Conservation (phyloP, 2,888 invertebrate species). For the Linnaemya tessellans region DNA sequence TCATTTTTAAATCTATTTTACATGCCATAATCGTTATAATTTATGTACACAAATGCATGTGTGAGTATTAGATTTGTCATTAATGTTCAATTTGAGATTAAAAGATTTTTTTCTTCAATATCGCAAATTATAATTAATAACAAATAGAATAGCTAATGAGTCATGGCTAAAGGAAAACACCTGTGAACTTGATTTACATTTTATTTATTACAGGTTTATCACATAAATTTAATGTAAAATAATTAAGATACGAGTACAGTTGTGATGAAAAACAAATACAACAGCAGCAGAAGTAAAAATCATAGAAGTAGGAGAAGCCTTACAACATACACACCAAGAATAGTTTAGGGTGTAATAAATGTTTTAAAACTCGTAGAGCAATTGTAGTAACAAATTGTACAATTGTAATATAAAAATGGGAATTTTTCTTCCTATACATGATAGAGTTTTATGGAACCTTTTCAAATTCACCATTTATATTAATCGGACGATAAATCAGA, state of each 20-base stretch:
- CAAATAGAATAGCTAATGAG: constrained; percentile 42
- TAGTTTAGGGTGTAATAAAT: no score
- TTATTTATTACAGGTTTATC: constrained; percentile 5
- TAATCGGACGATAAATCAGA: no score
- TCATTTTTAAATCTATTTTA: not conserved
- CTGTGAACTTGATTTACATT: constrained; percentile 16
- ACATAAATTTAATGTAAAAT: not conserved
- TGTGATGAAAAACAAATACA: not conserved
- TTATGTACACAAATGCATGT: not conserved
- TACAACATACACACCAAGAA: no score
- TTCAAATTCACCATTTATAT: no score
- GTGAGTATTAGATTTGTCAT: not conserved
- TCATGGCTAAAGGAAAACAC: constrained; percentile 12
- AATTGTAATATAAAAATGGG: no score
- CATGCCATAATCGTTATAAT: not conserved
- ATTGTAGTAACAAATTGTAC: no score
- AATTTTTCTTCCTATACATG: no score
- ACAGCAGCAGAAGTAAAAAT: not conserved
- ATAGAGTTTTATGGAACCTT: no score
- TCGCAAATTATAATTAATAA: constrained; percentile 30
- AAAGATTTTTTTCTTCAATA: constrained; percentile 12
- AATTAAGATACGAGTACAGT: not conserved
- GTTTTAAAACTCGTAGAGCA: no score
- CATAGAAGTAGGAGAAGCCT: no score
- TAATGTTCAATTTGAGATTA: constrained; percentile 29